Conservation (phyloP, 2,888 invertebrate species). For the Drosophila setosimentum region DNA sequence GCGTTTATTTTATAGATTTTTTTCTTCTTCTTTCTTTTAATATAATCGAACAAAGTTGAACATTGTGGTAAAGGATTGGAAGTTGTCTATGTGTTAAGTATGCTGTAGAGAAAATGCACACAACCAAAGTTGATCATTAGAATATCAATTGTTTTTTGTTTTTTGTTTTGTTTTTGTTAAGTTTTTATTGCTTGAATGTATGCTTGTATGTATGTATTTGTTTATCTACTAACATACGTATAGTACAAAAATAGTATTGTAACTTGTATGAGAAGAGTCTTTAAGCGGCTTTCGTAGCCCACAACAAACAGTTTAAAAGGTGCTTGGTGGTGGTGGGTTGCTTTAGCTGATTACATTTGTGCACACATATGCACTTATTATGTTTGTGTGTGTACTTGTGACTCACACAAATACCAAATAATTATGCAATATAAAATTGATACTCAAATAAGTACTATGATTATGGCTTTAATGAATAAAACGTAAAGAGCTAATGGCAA, state of each 20-base stretch:
- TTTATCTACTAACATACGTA: conserved; percentile 15
- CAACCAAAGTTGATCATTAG: conserved; percentile 49
- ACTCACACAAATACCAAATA: conserved; percentile 50
- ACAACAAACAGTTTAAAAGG: conserved; percentile 46
- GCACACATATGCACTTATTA: conserved; percentile 8
- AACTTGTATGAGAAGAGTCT: conserved; percentile 47
- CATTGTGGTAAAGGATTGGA: conserved; percentile 25
- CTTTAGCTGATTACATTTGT: conserved; percentile 25
- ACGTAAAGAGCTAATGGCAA: conserved; percentile 7
- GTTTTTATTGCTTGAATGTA: conserved; percentile 30
- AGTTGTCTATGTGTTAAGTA: conserved; percentile 40
- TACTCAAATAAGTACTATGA: conserved; percentile 34
- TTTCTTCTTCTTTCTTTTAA: conserved; percentile 20
- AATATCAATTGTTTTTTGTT: conserved; percentile 5
- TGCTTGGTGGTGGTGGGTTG: conserved; percentile 71
- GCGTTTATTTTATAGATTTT: conserved; percentile 57
- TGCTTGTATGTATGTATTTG: conserved; percentile 1
- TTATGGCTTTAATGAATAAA: conserved; percentile 15
- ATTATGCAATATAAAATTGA: conserved; percentile 25
- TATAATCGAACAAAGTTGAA: conserved; percentile 43
- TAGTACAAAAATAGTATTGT: conserved; percentile 41
- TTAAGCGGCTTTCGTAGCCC: conserved; percentile 47
- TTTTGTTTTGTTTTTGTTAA: neutral
- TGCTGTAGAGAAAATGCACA: conserved; percentile 64
- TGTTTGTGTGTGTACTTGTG: conserved; percentile 13